These are phyloP conservation scores for Oryzaephilus surinamensis DNA, from an alignment of 1,140 invertebrate genomes.

Conservation along the genomic window DNA sequence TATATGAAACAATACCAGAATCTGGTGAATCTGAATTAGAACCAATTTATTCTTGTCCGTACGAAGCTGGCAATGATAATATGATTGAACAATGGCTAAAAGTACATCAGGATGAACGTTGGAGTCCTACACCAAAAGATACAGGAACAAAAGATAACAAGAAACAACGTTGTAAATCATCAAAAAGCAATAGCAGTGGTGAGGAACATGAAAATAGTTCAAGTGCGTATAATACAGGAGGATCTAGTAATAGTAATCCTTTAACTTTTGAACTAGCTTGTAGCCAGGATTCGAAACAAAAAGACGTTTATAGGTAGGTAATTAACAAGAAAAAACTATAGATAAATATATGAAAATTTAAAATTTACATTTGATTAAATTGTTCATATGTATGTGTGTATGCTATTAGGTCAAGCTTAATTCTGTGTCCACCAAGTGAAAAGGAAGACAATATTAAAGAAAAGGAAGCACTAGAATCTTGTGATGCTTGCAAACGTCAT, in stretches of 20 bases:
- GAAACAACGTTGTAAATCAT: slow-evolving; percentile 27
- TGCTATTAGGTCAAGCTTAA: slow-evolving; percentile 31
- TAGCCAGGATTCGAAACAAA: slow-evolving; percentile 38
- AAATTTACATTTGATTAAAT: background rate
- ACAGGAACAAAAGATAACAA: slow-evolving; percentile 19
- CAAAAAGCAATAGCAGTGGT: slow-evolving; percentile 42
- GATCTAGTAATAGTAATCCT: slow-evolving; percentile 61
- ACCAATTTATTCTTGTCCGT: slow-evolving; percentile 55
- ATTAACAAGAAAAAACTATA: too few species aligned
- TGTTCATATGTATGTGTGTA: slow-evolving; percentile 1
- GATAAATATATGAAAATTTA: too few species aligned
- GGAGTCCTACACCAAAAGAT: slow-evolving; percentile 24
- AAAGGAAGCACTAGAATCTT: slow-evolving; percentile 18
- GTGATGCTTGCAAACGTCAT: slow-evolving; percentile 23
- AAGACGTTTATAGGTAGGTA: slow-evolving; percentile 29
- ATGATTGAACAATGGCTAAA: slow-evolving; percentile 32
- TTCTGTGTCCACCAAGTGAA: slow-evolving; percentile 36
- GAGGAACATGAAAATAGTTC: slow-evolving; percentile 55
- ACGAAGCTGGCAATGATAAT: slow-evolving; percentile 41
- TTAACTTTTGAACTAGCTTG: slow-evolving; percentile 49
- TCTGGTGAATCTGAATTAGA: slow-evolving; percentile 45
- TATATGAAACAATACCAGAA: slow-evolving; percentile 59
- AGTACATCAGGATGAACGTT: slow-evolving; percentile 32
- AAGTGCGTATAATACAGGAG: slow-evolving; percentile 69
- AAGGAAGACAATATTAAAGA: slow-evolving; percentile 21